Conservation (phyloP, 2,888 invertebrate species). For the Pammene fasciana region DNA sequence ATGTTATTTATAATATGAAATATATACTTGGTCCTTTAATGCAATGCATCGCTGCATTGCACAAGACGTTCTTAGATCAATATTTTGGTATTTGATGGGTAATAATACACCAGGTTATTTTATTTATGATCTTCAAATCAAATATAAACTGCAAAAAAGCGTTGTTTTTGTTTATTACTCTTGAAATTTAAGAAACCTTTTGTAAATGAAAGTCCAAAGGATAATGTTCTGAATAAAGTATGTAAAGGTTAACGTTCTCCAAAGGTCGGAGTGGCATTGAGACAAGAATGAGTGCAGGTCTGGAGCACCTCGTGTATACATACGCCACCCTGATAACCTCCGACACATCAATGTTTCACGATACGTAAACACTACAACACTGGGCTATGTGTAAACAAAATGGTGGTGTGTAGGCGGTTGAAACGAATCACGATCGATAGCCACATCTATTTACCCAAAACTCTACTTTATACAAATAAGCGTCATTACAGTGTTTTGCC, state of each 20-base stretch:
- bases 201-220: slow-evolving; percentile 34
- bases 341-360: slow-evolving; percentile 45
- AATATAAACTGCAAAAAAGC: background rate
- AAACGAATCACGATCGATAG: background rate
- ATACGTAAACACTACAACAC: slow-evolving; percentile 47
- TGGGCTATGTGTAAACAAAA: background rate
- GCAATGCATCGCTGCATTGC: background rate
- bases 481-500: no score
- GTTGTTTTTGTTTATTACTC: slow-evolving; percentile 15
- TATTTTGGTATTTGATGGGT: background rate
- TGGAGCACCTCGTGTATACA: slow-evolving; percentile 42
- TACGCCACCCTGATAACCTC: slow-evolving; percentile 46
- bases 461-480: background rate
- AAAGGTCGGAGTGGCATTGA: slow-evolving; percentile 52
- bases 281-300: slow-evolving; percentile 50
- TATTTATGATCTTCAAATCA: background rate
- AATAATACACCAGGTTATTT: background rate
- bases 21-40: slow-evolving; percentile 2
- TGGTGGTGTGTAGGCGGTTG: slow-evolving; percentile 7
- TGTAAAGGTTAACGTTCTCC: slow-evolving; percentile 51
- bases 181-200: slow-evolving; percentile 21
- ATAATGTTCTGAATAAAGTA: slow-evolving; percentile 42
- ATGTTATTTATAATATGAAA: slow-evolving; percentile 14
- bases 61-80: background rate
- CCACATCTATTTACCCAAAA: slow-evolving; percentile 6